These are phyloP conservation scores for Trematomus loennbergii DNA, from an alignment of 2,113 vertebrate genomes.

Conservation along the genomic window DNA sequence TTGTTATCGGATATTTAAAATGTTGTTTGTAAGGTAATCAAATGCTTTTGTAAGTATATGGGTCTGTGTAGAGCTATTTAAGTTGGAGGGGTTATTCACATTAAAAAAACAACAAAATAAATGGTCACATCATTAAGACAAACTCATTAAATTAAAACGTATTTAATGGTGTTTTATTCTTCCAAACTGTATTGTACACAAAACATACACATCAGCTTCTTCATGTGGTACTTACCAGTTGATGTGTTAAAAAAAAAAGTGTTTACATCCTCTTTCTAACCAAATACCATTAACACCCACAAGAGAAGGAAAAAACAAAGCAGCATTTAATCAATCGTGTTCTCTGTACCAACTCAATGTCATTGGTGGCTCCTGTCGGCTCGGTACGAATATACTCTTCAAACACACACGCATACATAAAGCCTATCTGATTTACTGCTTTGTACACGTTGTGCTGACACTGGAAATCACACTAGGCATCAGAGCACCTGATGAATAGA, in stretches of 20 bases:
- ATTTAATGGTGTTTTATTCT: background rate
- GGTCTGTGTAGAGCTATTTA: slow-evolving; percentile 23
- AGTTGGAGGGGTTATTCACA: slow-evolving; percentile 1
- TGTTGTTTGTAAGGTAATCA: slow-evolving; percentile 14
- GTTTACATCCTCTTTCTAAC: slow-evolving; percentile 44
- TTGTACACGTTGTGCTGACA: slow-evolving; percentile 76
- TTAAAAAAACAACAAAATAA: slow-evolving; percentile 9
- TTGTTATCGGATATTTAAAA: slow-evolving; percentile 1
- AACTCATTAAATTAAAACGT: slow-evolving; percentile 13
- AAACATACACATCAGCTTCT: background rate
- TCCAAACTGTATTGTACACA: slow-evolving; percentile 4
- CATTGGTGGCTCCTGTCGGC: slow-evolving; percentile 29
- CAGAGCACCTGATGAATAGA: slow-evolving; percentile 76
- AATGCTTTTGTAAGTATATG: slow-evolving; percentile 9
- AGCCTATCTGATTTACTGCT: slow-evolving; percentile 73
- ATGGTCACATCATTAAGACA: background rate
- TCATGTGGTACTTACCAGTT: slow-evolving; percentile 6
- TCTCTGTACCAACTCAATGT: slow-evolving; percentile 57
- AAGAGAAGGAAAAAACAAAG: slow-evolving; percentile 51
- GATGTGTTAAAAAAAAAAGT: slow-evolving; percentile 34
- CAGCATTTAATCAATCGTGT: slow-evolving; percentile 66
- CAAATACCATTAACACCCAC: slow-evolving; percentile 61
- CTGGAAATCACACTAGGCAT: slow-evolving; percentile 74
- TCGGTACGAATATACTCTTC: slow-evolving; percentile 32
- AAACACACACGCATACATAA: slow-evolving; percentile 44